Evolutionary conservation across 2,797 vertebrate species (phyloP).

Genomic region (Chloroceryle amazona): DNA sequence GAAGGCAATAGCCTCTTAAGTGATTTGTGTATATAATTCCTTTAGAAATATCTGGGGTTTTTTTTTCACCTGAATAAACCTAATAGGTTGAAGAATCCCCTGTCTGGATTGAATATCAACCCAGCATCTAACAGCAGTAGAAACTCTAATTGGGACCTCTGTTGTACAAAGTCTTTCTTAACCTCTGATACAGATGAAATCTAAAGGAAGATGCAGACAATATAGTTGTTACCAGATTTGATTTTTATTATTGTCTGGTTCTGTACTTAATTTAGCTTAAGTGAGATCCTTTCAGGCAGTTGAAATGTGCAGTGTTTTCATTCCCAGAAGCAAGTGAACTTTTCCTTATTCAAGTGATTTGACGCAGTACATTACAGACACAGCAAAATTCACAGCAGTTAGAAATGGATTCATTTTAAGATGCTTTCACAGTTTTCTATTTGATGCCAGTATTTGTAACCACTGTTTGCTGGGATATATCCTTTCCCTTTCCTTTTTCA

Average conservation of each 20-base stretch:
- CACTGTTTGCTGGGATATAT: background rate
- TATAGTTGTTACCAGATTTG: background rate
- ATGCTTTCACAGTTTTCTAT: background rate
- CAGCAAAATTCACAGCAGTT: conserved; percentile 33
- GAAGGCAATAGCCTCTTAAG: background rate
- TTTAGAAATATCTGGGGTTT: background rate
- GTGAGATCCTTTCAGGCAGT: background rate
- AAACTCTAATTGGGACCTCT: background rate
- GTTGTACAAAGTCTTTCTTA: background rate
- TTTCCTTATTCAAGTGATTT: conserved; percentile 23
- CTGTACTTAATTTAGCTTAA: background rate
- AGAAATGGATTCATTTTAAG: conserved; percentile 10
- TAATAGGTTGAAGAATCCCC: background rate
- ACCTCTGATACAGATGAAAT: background rate
- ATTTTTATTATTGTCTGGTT: background rate
- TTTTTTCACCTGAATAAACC: background rate
- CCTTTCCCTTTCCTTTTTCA: too few species aligned
- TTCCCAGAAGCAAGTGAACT: conserved; percentile 16
- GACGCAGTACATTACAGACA: conserved; percentile 9
- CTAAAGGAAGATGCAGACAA: background rate
- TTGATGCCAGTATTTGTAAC: background rate
- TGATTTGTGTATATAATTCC: background rate
- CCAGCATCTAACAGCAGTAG: background rate
- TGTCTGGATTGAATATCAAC: background rate
- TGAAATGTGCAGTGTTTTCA: conserved; percentile 15